Conservation (phyloP, 2,888 invertebrate species). For the Acleris laterana region DNA sequence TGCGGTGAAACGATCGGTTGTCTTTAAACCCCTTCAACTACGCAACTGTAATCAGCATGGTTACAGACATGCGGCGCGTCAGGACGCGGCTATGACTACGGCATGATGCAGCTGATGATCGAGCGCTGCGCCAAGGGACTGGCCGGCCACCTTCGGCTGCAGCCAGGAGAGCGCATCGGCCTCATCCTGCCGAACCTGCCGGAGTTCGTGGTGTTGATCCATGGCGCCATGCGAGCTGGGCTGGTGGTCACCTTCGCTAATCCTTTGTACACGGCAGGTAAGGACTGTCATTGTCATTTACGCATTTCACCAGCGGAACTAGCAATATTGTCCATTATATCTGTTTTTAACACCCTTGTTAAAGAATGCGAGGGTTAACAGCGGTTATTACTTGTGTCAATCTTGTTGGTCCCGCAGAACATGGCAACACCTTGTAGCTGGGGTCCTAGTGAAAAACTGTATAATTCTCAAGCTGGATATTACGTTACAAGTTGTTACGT, state of each 20-base stretch:
- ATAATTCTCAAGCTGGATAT: too few relatives aligned
- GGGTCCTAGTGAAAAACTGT: too few relatives aligned
- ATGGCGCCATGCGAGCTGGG: constrained; percentile 87
- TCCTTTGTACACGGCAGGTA: constrained; percentile 88
- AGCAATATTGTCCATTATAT: too few relatives aligned
- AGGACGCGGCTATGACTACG: constrained; percentile 87
- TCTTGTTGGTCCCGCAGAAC: too few relatives aligned
- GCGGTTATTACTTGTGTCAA: too few relatives aligned
- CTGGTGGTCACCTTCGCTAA: constrained; percentile 88
- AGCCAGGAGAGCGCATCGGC: constrained; percentile 86
- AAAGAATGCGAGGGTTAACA: too few relatives aligned
- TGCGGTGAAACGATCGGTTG: too few relatives aligned
- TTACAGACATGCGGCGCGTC: constrained; percentile 87
- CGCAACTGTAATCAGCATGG: neutral
- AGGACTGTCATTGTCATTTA: constrained; percentile 35
- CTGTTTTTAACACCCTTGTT: too few relatives aligned
- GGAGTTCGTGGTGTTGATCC: constrained; percentile 87
- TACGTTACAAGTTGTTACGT: too few relatives aligned
- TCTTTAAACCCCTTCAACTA: too few relatives aligned
- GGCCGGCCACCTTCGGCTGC: constrained; percentile 80
- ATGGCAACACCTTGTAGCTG: too few relatives aligned
- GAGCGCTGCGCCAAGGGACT: constrained; percentile 85
- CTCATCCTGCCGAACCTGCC: constrained; percentile 89
- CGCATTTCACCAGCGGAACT: too few relatives aligned
- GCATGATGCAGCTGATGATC: constrained; percentile 84